Base-by-base conservation (phyloP, 1,140 invertebrate genomes). In the Trachymyrmex septentrionalis region DNA sequence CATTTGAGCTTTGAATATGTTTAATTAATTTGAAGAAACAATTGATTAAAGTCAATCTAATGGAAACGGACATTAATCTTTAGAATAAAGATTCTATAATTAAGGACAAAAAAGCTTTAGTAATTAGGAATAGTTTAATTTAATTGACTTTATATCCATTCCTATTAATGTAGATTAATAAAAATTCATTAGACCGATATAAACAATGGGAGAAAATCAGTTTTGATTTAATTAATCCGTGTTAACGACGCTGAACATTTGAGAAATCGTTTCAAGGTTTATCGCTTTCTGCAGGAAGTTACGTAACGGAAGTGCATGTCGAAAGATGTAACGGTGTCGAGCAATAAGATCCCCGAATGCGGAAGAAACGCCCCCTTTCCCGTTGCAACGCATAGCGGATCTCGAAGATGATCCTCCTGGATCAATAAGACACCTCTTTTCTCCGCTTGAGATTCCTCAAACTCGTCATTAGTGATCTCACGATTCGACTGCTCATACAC, bases 331-430 rank as follows among this genome's bases (percentile, higher is more conserved):
- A 82, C 78, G 78, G 66, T 73, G 67, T 57, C 48, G 76, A 10
- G 61, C 61, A 82, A 82, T 61, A 73, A 82, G 55, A 73, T 24
- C 66, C 50, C 21, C 1, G 34, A 81, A 71, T 81, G 66, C 78
- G 78, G 78, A 81, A 81, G 66, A 44, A 72, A 38, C 78, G 66
- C 48, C 12, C 78, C 50, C 38, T 44, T n/a, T 30, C 64, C 50
- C 66, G 34, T 71, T 81, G 30, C 30, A 81, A 71, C 21, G 50
- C 12, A 30, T 67, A 71, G 48, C 48, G 64, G 64, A 71, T 57
- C 30, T 38, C 77, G 66, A 44, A 57, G 66, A 71, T 10, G 78
- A 81, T 57, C 19, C 78, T 44, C 4, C 50, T 6, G n/a, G 30
- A 57, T 81, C 66, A 44, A 71, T 21, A n/a, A 71, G 21, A 71